Percentiles rank a stretch among this genome's conserved stretches.
phyloP scores from a whole-genome alignment of 2,888 invertebrate genomes.

The Cacoxenus indagator region DNA sequence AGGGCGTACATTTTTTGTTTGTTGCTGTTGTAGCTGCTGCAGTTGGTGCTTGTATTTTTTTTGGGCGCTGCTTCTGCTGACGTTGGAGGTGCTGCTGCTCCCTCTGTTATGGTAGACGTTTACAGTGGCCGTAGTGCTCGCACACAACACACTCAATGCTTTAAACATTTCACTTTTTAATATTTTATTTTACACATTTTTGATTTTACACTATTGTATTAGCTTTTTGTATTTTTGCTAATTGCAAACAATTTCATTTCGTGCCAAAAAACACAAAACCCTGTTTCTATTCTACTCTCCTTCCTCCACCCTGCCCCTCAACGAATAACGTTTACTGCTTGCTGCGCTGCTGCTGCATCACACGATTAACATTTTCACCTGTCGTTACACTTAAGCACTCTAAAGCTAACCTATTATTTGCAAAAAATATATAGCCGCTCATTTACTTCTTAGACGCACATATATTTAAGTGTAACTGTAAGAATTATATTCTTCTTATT shows the following conservation, averaged over 20 bases:
- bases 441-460: too few relatives aligned
- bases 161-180: neutral
- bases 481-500: neutral
- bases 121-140: too few relatives aligned
- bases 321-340: neutral
- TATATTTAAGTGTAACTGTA: too few relatives aligned
- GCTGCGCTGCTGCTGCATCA: neutral
- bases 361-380: neutral
- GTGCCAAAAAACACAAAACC: neutral
- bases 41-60: neutral
- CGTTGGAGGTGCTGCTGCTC: neutral
- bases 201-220: neutral
- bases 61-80: neutral
- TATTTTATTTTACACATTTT: neutral
- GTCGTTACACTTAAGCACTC: neutral
- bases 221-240: neutral
- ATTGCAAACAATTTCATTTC: neutral
- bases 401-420: neutral
- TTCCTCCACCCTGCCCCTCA: neutral
- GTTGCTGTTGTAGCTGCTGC: too few relatives aligned
- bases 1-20: slow-evolving; percentile 20
- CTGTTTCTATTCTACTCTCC: neutral
- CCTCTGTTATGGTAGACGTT: too few relatives aligned
- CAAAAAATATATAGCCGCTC: neutral
- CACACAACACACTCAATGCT: neutral